Conservation (phyloP, 2,113 vertebrate species). For the Sinosuthora webbiana region DNA sequence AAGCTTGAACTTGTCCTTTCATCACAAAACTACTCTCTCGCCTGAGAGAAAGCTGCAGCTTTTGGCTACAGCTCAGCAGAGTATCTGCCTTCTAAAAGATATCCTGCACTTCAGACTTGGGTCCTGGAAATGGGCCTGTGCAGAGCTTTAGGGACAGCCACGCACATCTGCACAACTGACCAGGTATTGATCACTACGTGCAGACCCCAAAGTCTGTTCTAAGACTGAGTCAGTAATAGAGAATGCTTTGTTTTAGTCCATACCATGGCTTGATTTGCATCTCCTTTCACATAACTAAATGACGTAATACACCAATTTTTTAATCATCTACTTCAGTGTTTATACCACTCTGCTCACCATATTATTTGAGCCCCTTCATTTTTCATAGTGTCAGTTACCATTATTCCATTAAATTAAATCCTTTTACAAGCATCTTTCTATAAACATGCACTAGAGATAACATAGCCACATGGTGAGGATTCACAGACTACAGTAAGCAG, state of each 20-base stretch:
- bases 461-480: constrained; percentile 61
- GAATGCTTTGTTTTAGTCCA: neutral
- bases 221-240: neutral
- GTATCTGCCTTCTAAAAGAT: neutral
- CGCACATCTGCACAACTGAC: neutral
- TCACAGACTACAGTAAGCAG: constrained; percentile 62
- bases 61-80: neutral
- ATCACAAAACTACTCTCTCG: neutral
- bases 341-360: neutral
- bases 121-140: neutral
- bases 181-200: accelerated
- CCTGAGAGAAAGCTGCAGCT: neutral
- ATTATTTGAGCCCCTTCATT: constrained; percentile 47
- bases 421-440: constrained; percentile 60
- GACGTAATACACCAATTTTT: neutral
- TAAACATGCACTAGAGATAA: constrained; percentile 62
- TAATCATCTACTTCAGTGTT: neutral
- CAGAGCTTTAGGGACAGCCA: neutral
- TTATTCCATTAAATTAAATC: constrained; percentile 71
- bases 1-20: neutral
- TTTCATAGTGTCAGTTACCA: constrained; percentile 61
- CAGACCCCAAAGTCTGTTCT: neutral
- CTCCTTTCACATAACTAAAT: neutral
- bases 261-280: neutral
- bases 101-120: neutral